Evolutionary conservation across 2,888 invertebrate species (phyloP).

Genomic region (Caenorhabditis parvicauda): DNA sequence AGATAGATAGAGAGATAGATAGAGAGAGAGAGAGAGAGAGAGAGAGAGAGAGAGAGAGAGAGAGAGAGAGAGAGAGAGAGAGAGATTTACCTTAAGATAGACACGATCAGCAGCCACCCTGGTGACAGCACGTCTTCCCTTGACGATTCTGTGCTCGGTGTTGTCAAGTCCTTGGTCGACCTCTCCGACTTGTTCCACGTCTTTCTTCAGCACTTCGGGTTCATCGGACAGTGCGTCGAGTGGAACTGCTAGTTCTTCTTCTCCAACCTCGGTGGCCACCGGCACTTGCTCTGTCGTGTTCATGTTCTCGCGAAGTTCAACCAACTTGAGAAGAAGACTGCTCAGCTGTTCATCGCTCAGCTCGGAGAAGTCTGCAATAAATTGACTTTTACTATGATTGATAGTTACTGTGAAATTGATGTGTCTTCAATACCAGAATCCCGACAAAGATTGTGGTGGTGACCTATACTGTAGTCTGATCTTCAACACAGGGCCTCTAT

Average conservation of each 20-base stretch:
- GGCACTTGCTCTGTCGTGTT: background rate
- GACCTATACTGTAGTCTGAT: no score
- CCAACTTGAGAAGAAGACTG: constrained; percentile 16
- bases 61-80: background rate
- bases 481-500: no score
- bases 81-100: constrained; percentile 58
- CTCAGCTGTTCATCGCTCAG: constrained; percentile 33
- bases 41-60: no score
- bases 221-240: constrained; percentile 33
- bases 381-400: no score
- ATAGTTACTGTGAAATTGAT: no score
- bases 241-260: constrained; percentile 41
- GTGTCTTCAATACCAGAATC: background rate
- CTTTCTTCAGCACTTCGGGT: constrained; percentile 54
- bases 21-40: no score
- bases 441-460: background rate
- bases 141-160: constrained; percentile 60
- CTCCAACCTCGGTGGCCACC: no score
- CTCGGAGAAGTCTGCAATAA: constrained; percentile 20
- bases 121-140: constrained; percentile 48
- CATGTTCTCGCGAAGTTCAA: constrained; percentile 14
- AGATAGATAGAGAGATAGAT: no score
- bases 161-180: constrained; percentile 53
- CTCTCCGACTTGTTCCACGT: constrained; percentile 53
- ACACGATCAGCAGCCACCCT: constrained; percentile 60